Conservation (phyloP, 2,797 vertebrate genomes). For the Tapera naevia region DNA sequence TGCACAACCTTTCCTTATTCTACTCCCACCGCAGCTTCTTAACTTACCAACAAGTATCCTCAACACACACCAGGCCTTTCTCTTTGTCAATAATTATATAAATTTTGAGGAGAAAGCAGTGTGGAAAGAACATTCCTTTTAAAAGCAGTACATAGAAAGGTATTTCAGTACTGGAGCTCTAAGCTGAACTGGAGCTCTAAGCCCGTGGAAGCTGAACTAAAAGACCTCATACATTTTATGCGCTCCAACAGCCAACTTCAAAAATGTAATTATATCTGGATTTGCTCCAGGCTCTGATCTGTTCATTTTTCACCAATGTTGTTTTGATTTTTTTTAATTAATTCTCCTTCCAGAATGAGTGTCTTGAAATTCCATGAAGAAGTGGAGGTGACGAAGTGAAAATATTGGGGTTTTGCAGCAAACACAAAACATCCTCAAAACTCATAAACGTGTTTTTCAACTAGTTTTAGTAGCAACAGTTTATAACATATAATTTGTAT, state of each 20-base stretch:
- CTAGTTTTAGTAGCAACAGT: background rate
- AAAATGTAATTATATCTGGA: background rate
- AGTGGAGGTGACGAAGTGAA: background rate
- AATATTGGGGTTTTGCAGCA: background rate
- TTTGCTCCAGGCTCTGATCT: background rate
- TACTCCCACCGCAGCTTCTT: background rate
- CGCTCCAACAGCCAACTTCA: rapidly evolving
- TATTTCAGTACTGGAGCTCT: background rate
- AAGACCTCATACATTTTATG: background rate
- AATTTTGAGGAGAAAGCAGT: background rate
- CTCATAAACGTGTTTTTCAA: background rate
- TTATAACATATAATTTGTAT: background rate
- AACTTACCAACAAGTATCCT: background rate
- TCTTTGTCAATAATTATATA: background rate
- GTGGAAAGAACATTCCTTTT: background rate
- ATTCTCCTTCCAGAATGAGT: background rate
- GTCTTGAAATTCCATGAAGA: background rate
- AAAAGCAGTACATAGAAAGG: background rate
- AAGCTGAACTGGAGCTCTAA: background rate
- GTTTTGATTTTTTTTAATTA: background rate
- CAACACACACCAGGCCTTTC: background rate
- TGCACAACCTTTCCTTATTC: background rate
- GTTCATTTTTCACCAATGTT: background rate
- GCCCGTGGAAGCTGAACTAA: background rate
- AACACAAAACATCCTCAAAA: background rate